A percentile compares a stretch with the other conserved stretches of the same genome.
Conservation (phyloP, 2,113 vertebrate species). For the Callospermophilus lateralis region DNA sequence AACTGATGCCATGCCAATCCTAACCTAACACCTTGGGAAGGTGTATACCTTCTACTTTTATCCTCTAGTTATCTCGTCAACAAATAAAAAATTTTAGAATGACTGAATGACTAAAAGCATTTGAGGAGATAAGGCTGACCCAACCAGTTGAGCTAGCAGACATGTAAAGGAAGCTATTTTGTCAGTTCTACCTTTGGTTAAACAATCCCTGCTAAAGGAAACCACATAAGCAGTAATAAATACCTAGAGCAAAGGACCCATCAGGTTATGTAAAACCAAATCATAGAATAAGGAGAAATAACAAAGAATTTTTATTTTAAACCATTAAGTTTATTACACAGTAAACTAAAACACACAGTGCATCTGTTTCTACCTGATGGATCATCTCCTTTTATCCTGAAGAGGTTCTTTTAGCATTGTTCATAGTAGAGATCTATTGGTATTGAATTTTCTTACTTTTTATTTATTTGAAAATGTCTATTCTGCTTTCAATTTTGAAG, state of each 20-base stretch:
- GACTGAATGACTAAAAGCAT: not conserved
- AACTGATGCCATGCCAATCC: not conserved
- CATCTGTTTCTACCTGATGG: not conserved
- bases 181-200: not conserved
- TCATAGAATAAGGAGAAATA: not conserved
- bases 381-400: not conserved
- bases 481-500: not conserved
- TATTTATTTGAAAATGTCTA: not conserved
- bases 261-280: not conserved
- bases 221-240: not conserved
- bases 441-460: not conserved
- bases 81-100: not conserved
- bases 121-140: not conserved
- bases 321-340: not conserved
- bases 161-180: not conserved
- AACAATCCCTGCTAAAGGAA: not conserved
- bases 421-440: not conserved
- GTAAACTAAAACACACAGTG: not conserved
- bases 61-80: not conserved
- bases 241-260: not conserved
- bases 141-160: not conserved
- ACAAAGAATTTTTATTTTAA: not conserved
- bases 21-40: not conserved
- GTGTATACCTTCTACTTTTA: not conserved
- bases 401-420: not conserved